Evolutionary conservation across 64 coral and sea anemone genomes (phyloP), one percentile per base, ranked within the genome.

Genomic region (Stylophora pistillata): DNA sequence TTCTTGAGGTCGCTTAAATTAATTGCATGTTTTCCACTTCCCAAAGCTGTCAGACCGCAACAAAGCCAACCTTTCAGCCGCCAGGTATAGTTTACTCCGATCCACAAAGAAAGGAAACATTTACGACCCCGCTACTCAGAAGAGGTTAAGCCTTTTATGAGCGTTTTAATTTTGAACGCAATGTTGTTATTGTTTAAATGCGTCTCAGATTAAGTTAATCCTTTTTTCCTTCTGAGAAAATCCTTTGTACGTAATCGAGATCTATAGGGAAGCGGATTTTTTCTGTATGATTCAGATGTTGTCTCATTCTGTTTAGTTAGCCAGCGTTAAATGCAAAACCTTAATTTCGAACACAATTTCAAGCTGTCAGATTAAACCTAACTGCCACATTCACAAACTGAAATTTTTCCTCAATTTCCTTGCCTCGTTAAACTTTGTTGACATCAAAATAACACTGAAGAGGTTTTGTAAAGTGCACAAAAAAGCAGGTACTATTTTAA

Each of bases 141-240:
- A 60, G n/a, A 63, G 80, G 80, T 84, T 84, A 84, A 84, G 60
- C 80, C 41, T 84, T 70, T 70, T 53, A 84, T 69, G 15, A 53
- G 80, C 11, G 21, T 25, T 70, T 84, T 64, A 25, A 84, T 84
- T 69, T 69, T 26, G 31, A n/a, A 12, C 61, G 32, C 23, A 28
- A n/a, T 52, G 33, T 18, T 31, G 32, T 33, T 37, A 26, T 70
- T 55, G 61, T 84, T 15, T n/a, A 10, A n/a, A 5, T 11, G 9
- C 64, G 9, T 68, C 21, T 21, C 64, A 11, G 20, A 68, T 68
- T 9, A 66, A 68, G 11, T 25, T 69, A 84, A 84, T 70, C 80
- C 59, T 3, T 69, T 53, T 15, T 15, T 23, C 21, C 52, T n/a
- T 52, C 15, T 21, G 9, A 69, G 30, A 83, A 66, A 83, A 68